Evolutionary conservation across 2,797 vertebrate genomes (phyloP).

Genomic region (Chrysocyon brachyurus): DNA sequence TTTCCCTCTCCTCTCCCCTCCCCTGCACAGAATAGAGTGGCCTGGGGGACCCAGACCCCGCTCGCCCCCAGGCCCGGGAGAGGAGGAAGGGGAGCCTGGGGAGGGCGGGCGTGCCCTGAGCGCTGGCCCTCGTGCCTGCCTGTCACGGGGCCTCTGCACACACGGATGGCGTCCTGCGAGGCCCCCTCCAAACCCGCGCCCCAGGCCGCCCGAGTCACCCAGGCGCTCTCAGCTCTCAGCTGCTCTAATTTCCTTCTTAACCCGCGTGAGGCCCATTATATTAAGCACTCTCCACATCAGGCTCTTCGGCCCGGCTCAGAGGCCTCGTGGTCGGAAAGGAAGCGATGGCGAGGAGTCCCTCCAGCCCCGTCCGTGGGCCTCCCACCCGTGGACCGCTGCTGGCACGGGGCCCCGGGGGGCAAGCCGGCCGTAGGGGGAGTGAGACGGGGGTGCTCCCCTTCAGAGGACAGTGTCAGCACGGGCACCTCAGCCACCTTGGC

Average conservation of each 20-base stretch:
- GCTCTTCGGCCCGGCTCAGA: background rate
- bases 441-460: fast-evolving
- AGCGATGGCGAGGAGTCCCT: background rate
- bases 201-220: background rate
- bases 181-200: background rate
- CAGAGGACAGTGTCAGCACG: fast-evolving
- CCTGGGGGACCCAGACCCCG: background rate
- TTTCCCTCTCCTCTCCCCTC: background rate
- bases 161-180: background rate
- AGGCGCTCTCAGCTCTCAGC: background rate
- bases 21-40: fast-evolving
- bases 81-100: fast-evolving
- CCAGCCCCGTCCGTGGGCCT: background rate
- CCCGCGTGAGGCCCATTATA: background rate
- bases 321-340: background rate
- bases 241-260: constrained; percentile 61
- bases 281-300: constrained; percentile 61
- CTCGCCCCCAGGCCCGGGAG: fast-evolving
- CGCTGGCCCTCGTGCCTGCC: too few species aligned
- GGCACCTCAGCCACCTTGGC: background rate
- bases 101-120: background rate
- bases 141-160: background rate
- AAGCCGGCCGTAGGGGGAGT: background rate
- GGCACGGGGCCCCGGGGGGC: fast-evolving
- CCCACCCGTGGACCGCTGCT: background rate